A percentile compares a stretch with the other conserved stretches of the same genome.
Conservation (phyloP, 2,113 vertebrate species). For the Daphoenositta chrysoptera region DNA sequence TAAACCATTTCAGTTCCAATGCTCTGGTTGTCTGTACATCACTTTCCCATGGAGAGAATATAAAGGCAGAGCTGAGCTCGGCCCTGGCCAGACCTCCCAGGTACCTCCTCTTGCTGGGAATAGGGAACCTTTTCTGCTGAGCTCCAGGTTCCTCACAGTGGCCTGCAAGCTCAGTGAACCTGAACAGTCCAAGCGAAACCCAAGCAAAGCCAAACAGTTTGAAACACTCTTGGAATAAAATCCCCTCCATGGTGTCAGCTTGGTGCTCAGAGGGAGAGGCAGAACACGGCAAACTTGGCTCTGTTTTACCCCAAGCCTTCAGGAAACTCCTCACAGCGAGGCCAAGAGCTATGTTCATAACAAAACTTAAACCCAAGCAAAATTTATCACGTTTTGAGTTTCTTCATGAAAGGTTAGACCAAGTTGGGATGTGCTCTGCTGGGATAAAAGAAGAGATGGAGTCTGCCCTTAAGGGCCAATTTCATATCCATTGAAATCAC, state of each 20-base stretch:
- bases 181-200: constrained; percentile 32
- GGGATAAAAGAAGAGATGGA: constrained; percentile 8
- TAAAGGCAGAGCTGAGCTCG: neutral
- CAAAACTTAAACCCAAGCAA: constrained; percentile 31
- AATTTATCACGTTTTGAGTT: constrained; percentile 35
- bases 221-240: constrained; percentile 20
- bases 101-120: neutral
- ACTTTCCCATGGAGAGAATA: neutral
- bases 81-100: neutral
- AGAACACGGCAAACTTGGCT: constrained; percentile 16
- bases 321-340: constrained; percentile 7
- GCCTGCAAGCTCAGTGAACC: constrained; percentile 32
- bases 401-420: constrained; percentile 39
- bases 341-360: constrained; percentile 11
- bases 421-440: neutral
- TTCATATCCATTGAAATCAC: constrained; percentile 1
- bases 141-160: neutral
- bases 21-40: neutral
- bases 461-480: constrained; percentile 7
- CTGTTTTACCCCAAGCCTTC: constrained; percentile 29
- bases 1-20: neutral
- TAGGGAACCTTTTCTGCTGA: neutral
- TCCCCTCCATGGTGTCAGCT: neutral
- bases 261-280: neutral
- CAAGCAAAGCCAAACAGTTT: constrained; percentile 41